Conservation (phyloP, 2,113 vertebrate species). For the Pteronura brasiliensis region DNA sequence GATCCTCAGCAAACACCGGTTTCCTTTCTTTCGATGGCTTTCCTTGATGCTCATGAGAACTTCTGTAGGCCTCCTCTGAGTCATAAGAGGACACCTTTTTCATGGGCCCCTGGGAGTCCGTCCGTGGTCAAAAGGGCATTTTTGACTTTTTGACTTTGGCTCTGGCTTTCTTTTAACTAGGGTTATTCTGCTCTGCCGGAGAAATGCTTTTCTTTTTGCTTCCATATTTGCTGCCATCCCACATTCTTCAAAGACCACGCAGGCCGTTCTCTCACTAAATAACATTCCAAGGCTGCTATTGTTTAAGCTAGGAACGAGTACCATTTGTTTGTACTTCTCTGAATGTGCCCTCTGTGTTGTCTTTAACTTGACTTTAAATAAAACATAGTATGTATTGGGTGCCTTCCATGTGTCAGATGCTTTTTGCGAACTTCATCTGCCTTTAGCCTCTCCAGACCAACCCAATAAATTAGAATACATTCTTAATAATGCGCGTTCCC, state of each 20-base stretch:
- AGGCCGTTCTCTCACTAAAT: constrained; percentile 24
- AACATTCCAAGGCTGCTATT: constrained; percentile 36
- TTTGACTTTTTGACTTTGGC: not conserved
- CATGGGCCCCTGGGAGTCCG: not conserved
- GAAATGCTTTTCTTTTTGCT: constrained; percentile 35
- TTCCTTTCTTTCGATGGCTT: not conserved
- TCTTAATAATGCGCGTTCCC: not conserved
- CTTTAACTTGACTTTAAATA: constrained; percentile 55
- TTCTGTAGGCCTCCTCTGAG: not conserved
- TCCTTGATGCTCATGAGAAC: not conserved
- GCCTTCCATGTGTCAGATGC: not conserved
- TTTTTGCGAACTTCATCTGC: not conserved
- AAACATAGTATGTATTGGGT: not conserved
- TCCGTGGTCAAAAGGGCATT: not conserved
- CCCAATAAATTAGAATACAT: not conserved
- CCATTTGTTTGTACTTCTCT: constrained; percentile 47
- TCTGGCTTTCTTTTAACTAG: not conserved
- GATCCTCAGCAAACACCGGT: not conserved
- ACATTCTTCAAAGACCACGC: constrained; percentile 7
- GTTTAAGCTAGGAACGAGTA: constrained; percentile 25
- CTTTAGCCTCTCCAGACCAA: not conserved
- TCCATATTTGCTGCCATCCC: constrained; percentile 13
- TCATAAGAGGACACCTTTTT: not conserved
- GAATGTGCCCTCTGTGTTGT: constrained; percentile 13
- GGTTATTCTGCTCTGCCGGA: not conserved